Evolutionary conservation across 2,113 vertebrate genomes (phyloP).

Genomic region (Coryphaenoides rupestris): DNA sequence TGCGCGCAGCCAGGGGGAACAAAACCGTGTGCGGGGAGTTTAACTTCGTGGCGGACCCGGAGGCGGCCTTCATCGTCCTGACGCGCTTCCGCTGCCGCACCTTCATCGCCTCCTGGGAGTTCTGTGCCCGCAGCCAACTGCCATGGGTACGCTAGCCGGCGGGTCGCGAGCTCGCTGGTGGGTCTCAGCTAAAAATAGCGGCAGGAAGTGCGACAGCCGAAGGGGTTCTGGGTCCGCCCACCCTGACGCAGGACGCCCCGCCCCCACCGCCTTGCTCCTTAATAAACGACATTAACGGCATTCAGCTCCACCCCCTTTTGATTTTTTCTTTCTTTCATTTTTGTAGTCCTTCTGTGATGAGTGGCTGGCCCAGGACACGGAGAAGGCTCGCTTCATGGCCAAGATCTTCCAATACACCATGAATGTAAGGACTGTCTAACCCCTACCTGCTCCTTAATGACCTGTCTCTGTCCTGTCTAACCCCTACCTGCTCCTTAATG

Average conservation of each 20-base stretch:
- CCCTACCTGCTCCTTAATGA: no score
- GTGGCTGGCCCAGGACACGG: slow-evolving; percentile 59
- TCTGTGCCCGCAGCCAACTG: slow-evolving; percentile 59
- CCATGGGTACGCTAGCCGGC: slow-evolving; percentile 73
- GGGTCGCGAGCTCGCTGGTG: no score
- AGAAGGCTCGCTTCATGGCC: slow-evolving; percentile 72
- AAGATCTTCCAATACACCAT: slow-evolving; percentile 56
- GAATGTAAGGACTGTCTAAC: slow-evolving; percentile 5
- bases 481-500: no score
- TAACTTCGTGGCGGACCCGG: slow-evolving; percentile 74
- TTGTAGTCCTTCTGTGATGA: slow-evolving; percentile 66
- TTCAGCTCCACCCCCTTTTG: no score
- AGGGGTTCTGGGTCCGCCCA: no score
- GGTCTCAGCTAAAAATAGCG: no score
- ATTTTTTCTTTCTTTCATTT: neutral
- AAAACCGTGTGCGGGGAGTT: slow-evolving; percentile 67
- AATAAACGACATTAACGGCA: no score
- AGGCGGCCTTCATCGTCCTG: slow-evolving; percentile 71
- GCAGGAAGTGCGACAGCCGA: no score
- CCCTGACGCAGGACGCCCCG: no score
- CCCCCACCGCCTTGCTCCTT: no score
- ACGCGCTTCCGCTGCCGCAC: slow-evolving; percentile 69
- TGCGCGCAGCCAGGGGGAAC: slow-evolving; percentile 68
- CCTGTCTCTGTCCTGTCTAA: no score
- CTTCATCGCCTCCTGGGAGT: slow-evolving; percentile 76